Percentiles rank a stretch among this genome's conserved stretches.
These are phyloP conservation scores for Penaeus indicus DNA, from an alignment of 1,140 invertebrate species.

Conservation along the genomic window DNA sequence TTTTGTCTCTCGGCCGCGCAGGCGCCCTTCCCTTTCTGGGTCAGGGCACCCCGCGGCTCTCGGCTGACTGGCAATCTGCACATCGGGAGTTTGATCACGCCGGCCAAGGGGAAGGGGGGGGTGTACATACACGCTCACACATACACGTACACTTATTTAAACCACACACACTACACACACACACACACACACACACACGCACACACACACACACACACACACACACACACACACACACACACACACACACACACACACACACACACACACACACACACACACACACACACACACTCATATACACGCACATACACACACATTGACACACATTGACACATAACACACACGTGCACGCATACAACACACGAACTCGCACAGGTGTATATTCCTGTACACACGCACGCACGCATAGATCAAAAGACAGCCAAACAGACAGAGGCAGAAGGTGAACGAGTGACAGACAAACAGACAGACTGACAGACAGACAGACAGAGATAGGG, in stretches of 20 bases:
- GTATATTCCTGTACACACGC: neutral
- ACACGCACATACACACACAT: neutral
- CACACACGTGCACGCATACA: neutral
- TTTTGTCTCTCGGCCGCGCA: too few relatives aligned
- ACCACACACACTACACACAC: slow-evolving; percentile 28
- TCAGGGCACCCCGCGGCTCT: too few relatives aligned
- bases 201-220: slow-evolving; percentile 8
- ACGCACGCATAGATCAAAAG: too few relatives aligned
- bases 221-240: neutral
- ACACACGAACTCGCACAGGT: neutral
- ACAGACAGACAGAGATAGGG: too few relatives aligned
- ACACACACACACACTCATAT: neutral
- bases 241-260: neutral
- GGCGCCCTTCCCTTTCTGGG: too few relatives aligned
- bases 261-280: too few relatives aligned
- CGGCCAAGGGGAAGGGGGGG: too few relatives aligned
- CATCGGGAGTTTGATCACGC: too few relatives aligned
- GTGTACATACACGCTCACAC: neutral
- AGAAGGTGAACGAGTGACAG: too few relatives aligned
- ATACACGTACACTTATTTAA: neutral
- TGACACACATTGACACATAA: neutral
- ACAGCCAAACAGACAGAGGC: too few relatives aligned
- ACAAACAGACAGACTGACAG: too few relatives aligned
- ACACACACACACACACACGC: slow-evolving; percentile 7
- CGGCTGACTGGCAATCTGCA: too few relatives aligned